phyloP scores from a whole-genome alignment of 2,113 vertebrate species.

The Lontra canadensis region DNA sequence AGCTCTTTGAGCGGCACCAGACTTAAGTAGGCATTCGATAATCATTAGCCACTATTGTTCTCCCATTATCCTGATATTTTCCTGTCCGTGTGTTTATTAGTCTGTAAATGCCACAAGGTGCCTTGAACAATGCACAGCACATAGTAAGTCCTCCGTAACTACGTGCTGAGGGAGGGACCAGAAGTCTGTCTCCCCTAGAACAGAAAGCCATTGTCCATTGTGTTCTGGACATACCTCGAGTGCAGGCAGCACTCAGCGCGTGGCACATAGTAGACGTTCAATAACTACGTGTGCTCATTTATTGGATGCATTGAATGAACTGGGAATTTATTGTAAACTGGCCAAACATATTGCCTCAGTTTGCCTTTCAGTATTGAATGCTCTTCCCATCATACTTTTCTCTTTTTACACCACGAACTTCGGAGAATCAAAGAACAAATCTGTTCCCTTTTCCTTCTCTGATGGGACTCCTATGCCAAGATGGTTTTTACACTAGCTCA shows the following conservation, averaged over 20 bases:
- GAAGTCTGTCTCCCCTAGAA: background rate
- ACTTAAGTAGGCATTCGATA: background rate
- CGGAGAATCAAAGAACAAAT: background rate
- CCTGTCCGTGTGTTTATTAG: background rate
- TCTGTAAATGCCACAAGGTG: background rate
- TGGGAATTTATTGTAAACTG: background rate
- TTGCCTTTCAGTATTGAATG: background rate
- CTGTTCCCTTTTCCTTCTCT: background rate
- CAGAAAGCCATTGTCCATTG: background rate
- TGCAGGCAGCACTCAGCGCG: background rate
- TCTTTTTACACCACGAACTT: background rate
- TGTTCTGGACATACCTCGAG: background rate
- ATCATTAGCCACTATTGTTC: background rate
- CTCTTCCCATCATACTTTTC: background rate
- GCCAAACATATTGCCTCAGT: background rate
- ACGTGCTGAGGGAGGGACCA: background rate
- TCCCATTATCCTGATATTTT: background rate
- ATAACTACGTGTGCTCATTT: background rate
- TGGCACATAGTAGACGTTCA: background rate
- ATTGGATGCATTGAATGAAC: background rate
- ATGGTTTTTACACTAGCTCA: background rate
- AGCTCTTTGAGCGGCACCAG: background rate
- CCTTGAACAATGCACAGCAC: background rate
- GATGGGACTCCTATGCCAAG: no score
- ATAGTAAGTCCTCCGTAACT: background rate